A percentile compares a stretch with the other conserved stretches of the same genome.
These are phyloP conservation scores for Darevskia mixta DNA, from an alignment of 2,797 vertebrate genomes.

Conservation along the genomic window DNA sequence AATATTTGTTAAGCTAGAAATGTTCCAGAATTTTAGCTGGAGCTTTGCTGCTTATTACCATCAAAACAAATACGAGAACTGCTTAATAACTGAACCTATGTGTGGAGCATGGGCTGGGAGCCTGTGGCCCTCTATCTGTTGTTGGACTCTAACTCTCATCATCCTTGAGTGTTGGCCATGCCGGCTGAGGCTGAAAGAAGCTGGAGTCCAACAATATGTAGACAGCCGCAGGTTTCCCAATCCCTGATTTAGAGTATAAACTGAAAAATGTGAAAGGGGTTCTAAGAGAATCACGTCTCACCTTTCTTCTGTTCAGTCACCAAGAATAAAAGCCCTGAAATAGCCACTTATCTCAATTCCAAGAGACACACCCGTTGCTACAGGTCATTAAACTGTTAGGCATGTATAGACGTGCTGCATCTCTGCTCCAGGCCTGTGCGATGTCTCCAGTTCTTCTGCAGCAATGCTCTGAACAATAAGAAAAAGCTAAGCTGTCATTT, in stretches of 20 bases:
- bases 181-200: no score
- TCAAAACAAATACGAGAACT: slow-evolving; percentile 63
- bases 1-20: slow-evolving; percentile 12
- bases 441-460: slow-evolving; percentile 22
- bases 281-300: slow-evolving; percentile 21
- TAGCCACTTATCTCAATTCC: slow-evolving; percentile 37
- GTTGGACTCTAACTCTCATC: no score
- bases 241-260: background rate
- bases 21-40: slow-evolving; percentile 20
- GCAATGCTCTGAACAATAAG: background rate
- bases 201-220: no score
- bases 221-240: no score
- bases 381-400: slow-evolving; percentile 48
- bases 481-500: slow-evolving; percentile 33
- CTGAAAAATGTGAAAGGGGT: slow-evolving; percentile 53
- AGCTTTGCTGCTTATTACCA: slow-evolving; percentile 27
- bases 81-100: slow-evolving; percentile 52
- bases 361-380: slow-evolving; percentile 44
- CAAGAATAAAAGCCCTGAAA: slow-evolving; percentile 37
- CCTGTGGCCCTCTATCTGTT: no score
- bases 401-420: slow-evolving; percentile 61
- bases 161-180: no score
- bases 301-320: slow-evolving; percentile 46
- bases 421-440: slow-evolving; percentile 29
- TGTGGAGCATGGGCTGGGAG: no score